Evolutionary conservation across 2,888 invertebrate species (phyloP), one percentile per base, ranked within the genome.

Genomic region (Caenorhabditis wallacei): DNA sequence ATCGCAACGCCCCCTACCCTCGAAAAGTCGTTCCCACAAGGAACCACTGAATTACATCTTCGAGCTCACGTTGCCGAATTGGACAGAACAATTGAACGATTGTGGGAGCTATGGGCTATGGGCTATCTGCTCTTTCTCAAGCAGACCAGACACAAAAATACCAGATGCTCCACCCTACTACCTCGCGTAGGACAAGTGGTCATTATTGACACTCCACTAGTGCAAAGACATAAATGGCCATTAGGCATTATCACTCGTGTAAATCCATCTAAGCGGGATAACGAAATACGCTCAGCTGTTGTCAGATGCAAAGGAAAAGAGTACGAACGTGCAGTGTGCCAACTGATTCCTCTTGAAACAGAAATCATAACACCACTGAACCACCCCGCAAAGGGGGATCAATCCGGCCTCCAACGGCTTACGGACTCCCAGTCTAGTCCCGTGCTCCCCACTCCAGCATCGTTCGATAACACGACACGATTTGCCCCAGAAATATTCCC

Each of bases 341-440:
- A 57, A 8, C 57, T 69, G 1, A 56, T 69, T 8, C 69, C 69
- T 7, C 46, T 69, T 4, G 69, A 69, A 57, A 2, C 46, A 2
- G 43, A 43, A 1, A 46, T 40, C 16, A 2, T 13, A 35, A 35
- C n/a, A n/a, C 30, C 30, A 5, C 30, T 5, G 40, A 40, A 40
- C 10, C 5, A 40, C 5, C 40, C 2, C 7, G 16, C 4, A 2
- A 16, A 40, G 10, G 40, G 7, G 11, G 40, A 40, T 30, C 30
- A 24, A 48, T 18, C 13, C 18, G 2, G 5, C 2, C 18, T 18
- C 46, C 3, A 8, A 18, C 18, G 18, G 3, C 46, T 3, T 4
- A 48, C 46, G n/a, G 18, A n/a, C 5, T 2, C 43, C 43, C 5
- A n/a, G 46, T 40, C 46, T 2, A 40, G 13, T 5, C 30, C 30